Evolutionary conservation across 1,140 invertebrate species (phyloP).

Genomic region (Nixonia krombeini): DNA sequence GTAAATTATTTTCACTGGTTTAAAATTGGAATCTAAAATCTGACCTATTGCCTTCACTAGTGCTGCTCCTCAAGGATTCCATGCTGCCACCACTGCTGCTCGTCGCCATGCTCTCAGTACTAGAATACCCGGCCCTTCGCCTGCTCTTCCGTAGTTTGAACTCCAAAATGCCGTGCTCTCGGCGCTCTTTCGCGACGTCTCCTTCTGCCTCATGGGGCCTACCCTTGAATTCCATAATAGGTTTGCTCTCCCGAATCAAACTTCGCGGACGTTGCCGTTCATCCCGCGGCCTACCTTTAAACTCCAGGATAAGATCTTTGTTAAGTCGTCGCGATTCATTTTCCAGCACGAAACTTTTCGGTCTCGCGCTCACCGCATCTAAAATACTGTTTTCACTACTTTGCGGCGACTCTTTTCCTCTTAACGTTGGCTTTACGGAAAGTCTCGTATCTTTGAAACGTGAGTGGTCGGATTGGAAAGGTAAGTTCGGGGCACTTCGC

Average conservation of each 20-base stretch:
- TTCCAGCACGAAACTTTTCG: constrained; percentile 61
- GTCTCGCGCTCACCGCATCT: constrained; percentile 75
- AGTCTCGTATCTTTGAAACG: constrained; percentile 80
- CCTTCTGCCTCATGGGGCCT: constrained; percentile 70
- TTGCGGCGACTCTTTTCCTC: constrained; percentile 74
- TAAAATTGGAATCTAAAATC: neutral
- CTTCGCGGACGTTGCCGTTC: constrained; percentile 71
- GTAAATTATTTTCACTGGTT: too few relatives aligned
- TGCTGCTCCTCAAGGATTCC: constrained; percentile 86
- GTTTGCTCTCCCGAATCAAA: constrained; percentile 71
- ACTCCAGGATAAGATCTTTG: constrained; percentile 78
- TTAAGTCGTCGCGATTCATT: constrained; percentile 66
- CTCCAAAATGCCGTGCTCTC: constrained; percentile 56
- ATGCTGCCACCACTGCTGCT: constrained; percentile 87
- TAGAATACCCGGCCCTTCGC: constrained; percentile 81
- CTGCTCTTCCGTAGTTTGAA: constrained; percentile 67
- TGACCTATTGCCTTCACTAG: constrained; percentile 80
- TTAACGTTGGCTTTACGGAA: constrained; percentile 75
- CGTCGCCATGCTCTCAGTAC: constrained; percentile 88
- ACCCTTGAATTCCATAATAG: constrained; percentile 79
- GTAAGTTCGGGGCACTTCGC: constrained; percentile 82
- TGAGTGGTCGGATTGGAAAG: constrained; percentile 78
- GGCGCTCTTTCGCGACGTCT: constrained; percentile 51
- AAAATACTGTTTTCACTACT: constrained; percentile 77
- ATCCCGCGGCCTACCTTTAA: constrained; percentile 78